phyloP scores from a whole-genome alignment of 2,888 invertebrate genomes.

The Patella caerulea region DNA sequence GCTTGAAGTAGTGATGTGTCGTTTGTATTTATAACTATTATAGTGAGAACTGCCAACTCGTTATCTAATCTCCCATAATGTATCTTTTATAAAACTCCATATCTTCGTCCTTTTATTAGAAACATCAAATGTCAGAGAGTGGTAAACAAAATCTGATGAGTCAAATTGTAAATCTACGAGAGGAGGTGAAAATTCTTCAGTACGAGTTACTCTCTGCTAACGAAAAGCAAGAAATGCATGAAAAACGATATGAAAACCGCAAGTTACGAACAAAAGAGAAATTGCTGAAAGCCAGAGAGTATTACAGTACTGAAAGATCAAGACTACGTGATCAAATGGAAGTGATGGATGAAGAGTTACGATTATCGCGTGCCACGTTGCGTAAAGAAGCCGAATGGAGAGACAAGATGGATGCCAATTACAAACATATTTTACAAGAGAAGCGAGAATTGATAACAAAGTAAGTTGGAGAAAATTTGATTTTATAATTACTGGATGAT shows the following conservation, averaged over 20 bases:
- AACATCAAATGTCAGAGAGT: slow-evolving; percentile 55
- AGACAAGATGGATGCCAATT: slow-evolving; percentile 61
- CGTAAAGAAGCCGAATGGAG: slow-evolving; percentile 63
- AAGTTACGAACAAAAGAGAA: slow-evolving; percentile 62
- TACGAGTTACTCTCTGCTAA: slow-evolving; percentile 57
- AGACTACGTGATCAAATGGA: slow-evolving; percentile 59
- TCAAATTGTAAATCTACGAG: slow-evolving; percentile 57
- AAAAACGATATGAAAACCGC: slow-evolving; percentile 59
- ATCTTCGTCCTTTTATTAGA: slow-evolving; percentile 31
- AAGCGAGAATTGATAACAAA: slow-evolving; percentile 65
- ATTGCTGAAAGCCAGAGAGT: slow-evolving; percentile 63
- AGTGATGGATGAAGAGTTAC: slow-evolving; percentile 58
- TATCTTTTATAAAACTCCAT: too few relatives aligned
- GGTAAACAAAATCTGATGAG: slow-evolving; percentile 59
- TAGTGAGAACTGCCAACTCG: too few relatives aligned
- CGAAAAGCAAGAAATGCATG: slow-evolving; percentile 57
- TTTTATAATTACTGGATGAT: too few relatives aligned
- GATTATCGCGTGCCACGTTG: slow-evolving; percentile 54
- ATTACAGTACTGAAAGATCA: slow-evolving; percentile 56
- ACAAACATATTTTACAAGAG: slow-evolving; percentile 58
- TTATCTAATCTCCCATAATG: too few relatives aligned
- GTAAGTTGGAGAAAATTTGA: slow-evolving; percentile 47
- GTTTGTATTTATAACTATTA: too few relatives aligned
- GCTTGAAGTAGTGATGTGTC: too few relatives aligned
- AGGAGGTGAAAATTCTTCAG: slow-evolving; percentile 61